These are phyloP conservation scores for Deroptyus accipitrinus DNA, from an alignment of 2,113 vertebrate genomes.

Conservation along the genomic window DNA sequence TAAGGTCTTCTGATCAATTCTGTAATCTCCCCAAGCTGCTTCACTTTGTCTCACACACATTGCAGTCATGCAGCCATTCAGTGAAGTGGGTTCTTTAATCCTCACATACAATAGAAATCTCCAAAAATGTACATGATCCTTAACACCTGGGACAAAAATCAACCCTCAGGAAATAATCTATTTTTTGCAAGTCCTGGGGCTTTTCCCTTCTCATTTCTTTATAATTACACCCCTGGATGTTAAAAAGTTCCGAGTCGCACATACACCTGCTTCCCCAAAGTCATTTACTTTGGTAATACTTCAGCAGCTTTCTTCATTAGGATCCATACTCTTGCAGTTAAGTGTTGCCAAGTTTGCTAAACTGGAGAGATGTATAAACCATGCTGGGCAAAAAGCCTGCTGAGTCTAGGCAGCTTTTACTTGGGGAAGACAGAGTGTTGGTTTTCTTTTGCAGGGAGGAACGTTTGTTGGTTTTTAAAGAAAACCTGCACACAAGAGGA, in stretches of 20 bases:
- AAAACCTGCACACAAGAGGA: neutral
- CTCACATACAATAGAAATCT: neutral
- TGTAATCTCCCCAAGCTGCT: neutral
- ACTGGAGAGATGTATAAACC: neutral
- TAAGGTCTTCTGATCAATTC: neutral
- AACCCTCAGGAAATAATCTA: conserved; percentile 6
- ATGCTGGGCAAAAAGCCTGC: neutral
- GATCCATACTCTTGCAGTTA: neutral
- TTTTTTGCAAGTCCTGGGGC: neutral
- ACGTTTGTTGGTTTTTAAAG: neutral
- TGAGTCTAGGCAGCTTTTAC: neutral
- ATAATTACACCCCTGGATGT: neutral
- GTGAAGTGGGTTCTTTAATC: neutral
- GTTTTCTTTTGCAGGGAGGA: neutral
- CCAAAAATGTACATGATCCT: neutral
- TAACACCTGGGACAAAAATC: neutral
- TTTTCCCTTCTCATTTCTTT: conserved; percentile 4
- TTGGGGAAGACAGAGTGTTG: neutral
- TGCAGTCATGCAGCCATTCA: neutral
- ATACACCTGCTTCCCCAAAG: conserved; percentile 2
- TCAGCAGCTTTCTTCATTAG: conserved; percentile 34
- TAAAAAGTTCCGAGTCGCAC: neutral
- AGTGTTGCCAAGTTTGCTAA: neutral
- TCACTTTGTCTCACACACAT: neutral
- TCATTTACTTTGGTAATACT: conserved; percentile 2